Evolutionary conservation across 2,888 invertebrate genomes (phyloP), one percentile per base, ranked within the genome.

Genomic region (Leucoptera coffeella): DNA sequence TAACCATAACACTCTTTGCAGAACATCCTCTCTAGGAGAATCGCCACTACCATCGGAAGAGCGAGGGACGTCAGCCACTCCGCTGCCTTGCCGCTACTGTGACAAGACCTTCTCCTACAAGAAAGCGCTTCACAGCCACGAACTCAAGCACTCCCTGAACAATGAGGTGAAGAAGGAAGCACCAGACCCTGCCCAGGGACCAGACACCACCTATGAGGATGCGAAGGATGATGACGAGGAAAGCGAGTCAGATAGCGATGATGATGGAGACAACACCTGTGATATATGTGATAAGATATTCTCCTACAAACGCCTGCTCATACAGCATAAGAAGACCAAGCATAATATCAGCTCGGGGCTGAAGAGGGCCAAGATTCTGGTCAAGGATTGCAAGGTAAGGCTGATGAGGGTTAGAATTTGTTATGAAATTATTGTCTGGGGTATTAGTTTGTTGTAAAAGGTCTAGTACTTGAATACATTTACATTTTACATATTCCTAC

Each of bases 231-330:
- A 40, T 1, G 38, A 43, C 20, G 25, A 36, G 7, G 41, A 42
- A n/a, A 47, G 46, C 2, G 62, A 65, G 13, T 50, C 53, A 0
- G 29, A 28, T 4, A 62, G 61, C 26, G 61, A 64, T 36, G 64
- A 62, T 43, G 62, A 59, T 4, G 6, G 2, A 7, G 32, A 33
- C 33, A 56, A 60, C 28, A 67, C 67, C 0, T 72, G 71, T 32
- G 65, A 71, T 28, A 59, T 71, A 26, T 72, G 72, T 35, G 69
- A 69, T 38, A 71, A 71, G 34, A 49, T 52, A 34, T 72, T 71
- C 43, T 64, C 67, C 1, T 69, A 67, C 39, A 57, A 51, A 28
- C 51, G 61, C 3, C 36, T 62, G 2, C 43, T 71, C 2, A 34
- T 58, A 0, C 64, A 64, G 5, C 72, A 72, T 36, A 69, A 64